Base-by-base conservation (phyloP, 2,113 vertebrate genomes). In the Suricata suricatta region DNA sequence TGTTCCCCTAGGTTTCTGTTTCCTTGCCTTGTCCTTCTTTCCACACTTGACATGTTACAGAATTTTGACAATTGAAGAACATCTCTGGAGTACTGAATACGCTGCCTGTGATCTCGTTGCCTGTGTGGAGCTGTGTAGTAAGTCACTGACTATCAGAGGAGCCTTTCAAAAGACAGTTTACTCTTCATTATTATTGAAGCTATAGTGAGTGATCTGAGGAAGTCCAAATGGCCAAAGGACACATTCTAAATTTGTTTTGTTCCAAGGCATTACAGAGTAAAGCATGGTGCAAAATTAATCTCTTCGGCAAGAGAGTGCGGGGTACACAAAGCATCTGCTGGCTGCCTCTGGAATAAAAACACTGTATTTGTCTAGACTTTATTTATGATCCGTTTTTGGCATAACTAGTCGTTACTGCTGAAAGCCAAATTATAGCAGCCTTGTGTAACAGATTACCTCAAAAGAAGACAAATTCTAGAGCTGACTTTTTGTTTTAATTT, bases 301-400 rank as follows among this genome's bases (percentile, higher is more conserved):
- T 89, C 88, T 64, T 92, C 60, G 12, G 96, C 80, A 93, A 98
- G 85, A 97, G 92, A 87, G 41, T 54, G n/a, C 44, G 29, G 96
- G 96, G 98, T 88, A 82, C 94, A 98, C 84, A 97, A 95, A 98
- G 90, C 92, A 96, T 91, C 95, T 92, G 92, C 63, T 57, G 85
- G 71, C 68, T 97, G 97, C 96, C 97, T 96, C 96, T 98, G 93
- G 95, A 90, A 95, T 97, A 91, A 98, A 96, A 97, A 94, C 15
- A 63, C n/a, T 79, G 52, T 90, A 90, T 97, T 98, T 98, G 93
- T 95, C 96, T 93, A 0, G 0, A 83, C 54, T 77, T 96, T 90
- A 95, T 97, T 98, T 97, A 95, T 85, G 88, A 96, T 97, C 87
- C 81, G n/a, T 87, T 97, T 97, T 96, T 96, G 98, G 97, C 95